A percentile compares a stretch with the other conserved stretches of the same genome.
Evolutionary conservation across 2,888 invertebrate genomes (phyloP).

Genomic region (Nasonovia ribisnigri): DNA sequence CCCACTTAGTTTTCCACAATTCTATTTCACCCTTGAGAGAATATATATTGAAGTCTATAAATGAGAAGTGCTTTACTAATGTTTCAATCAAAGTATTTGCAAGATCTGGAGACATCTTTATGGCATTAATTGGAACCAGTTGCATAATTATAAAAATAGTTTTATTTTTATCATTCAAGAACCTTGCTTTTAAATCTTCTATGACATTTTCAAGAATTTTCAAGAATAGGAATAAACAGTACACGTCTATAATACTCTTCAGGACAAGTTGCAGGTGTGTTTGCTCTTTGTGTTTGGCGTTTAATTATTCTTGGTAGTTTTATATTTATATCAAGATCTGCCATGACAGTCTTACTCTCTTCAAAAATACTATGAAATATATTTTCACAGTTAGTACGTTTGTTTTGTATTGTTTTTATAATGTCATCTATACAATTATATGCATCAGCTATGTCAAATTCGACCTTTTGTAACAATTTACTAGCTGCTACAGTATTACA

Average conservation of each 20-base stretch:
- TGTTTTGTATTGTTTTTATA: neutral
- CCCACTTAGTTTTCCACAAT: neutral
- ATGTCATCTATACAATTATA: neutral
- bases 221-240: neutral
- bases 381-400: neutral
- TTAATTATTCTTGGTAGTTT: neutral
- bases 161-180: neutral
- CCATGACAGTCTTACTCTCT: neutral
- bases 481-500: neutral
- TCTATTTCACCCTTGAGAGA: neutral
- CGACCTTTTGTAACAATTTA: neutral
- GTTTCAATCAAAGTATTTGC: neutral
- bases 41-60: neutral
- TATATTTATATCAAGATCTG: neutral
- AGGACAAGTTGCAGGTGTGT: neutral
- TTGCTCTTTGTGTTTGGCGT: neutral
- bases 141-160: neutral
- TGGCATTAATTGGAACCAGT: neutral
- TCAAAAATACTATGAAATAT: neutral
- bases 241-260: neutral
- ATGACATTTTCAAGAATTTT: neutral
- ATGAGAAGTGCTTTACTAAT: neutral
- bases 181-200: neutral
- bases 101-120: neutral
- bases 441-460: neutral